phyloP scores from a whole-genome alignment of 2,888 invertebrate species.

The Adelphocoris suturalis region DNA sequence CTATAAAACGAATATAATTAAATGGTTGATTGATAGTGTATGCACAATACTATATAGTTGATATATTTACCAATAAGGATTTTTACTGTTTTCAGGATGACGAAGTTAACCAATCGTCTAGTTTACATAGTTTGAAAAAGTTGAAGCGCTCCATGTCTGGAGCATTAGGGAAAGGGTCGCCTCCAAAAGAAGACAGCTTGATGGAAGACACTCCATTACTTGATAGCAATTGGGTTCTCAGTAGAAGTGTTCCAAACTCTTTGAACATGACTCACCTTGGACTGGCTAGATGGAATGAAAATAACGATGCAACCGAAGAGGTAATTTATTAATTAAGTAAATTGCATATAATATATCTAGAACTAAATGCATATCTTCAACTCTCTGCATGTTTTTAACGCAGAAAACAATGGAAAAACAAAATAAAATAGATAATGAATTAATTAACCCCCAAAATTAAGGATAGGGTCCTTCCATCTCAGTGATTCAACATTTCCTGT shows the following conservation, averaged over 20 bases:
- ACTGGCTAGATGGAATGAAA: slow-evolving; percentile 62
- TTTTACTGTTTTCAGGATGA: slow-evolving; percentile 48
- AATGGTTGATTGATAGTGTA: no score
- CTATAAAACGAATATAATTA: no score
- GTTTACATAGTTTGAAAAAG: slow-evolving; percentile 83
- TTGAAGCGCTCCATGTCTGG: slow-evolving; percentile 86
- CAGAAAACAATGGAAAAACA: no score
- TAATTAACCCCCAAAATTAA: no score
- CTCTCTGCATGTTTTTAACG: no score
- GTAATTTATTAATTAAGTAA: not conserved
- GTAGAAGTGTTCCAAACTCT: slow-evolving; percentile 89
- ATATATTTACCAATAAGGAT: not conserved
- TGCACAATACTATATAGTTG: no score
- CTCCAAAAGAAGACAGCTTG: slow-evolving; percentile 53
- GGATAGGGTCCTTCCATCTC: no score
- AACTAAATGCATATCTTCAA: no score
- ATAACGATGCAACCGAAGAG: slow-evolving; percentile 57
- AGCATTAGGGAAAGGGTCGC: slow-evolving; percentile 77
- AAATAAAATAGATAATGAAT: no score
- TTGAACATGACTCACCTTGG: slow-evolving; percentile 79
- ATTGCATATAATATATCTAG: no score
- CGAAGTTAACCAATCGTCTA: slow-evolving; percentile 80
- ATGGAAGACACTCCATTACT: slow-evolving; percentile 75
- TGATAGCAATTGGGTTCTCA: slow-evolving; percentile 89
- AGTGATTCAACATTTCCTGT: no score